Conservation (phyloP, 2,797 vertebrate genomes). For the Gadopsis bispinosus region DNA sequence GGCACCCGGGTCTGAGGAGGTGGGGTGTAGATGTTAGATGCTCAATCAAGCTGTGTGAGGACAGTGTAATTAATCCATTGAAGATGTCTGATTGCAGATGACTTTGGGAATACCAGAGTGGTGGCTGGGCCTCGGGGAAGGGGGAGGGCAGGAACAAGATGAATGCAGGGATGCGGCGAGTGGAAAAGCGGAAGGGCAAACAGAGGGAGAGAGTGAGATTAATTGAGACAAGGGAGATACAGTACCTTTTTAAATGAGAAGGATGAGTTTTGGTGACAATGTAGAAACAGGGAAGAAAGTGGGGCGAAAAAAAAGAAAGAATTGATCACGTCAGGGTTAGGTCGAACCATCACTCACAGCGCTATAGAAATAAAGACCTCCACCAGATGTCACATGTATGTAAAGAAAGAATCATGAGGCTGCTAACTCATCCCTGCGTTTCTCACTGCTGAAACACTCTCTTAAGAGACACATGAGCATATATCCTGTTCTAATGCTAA, state of each 20-base stretch:
- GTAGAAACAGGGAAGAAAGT: conserved; percentile 38
- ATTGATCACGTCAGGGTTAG: conserved; percentile 70
- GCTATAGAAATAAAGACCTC: conserved; percentile 60
- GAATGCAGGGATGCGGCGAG: conserved; percentile 75
- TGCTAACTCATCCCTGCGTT: conserved; percentile 44
- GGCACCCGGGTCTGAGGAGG: conserved; percentile 59
- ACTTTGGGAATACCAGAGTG: conserved; percentile 84
- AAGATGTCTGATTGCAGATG: conserved; percentile 88
- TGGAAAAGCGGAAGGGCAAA: conserved; percentile 78
- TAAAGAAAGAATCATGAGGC: conserved; percentile 55
- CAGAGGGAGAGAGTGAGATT: conserved; percentile 73
- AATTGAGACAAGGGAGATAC: conserved; percentile 79
- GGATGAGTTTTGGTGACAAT: conserved; percentile 76
- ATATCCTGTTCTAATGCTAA: conserved; percentile 74
- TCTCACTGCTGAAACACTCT: conserved; percentile 54
- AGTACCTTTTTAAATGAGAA: conserved; percentile 83
- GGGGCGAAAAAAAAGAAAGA: conserved; percentile 23
- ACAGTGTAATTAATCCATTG: conserved; percentile 88
- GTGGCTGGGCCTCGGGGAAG: conserved; percentile 63
- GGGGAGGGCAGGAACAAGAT: conserved; percentile 74
- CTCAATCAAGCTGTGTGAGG: conserved; percentile 83
- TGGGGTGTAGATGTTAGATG: conserved; percentile 79
- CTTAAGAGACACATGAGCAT: conserved; percentile 64
- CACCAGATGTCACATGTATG: conserved; percentile 59
- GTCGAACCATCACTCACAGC: conserved; percentile 67